Evolutionary conservation across 2,113 vertebrate species (phyloP).

Genomic region (Marcusenius ussheri): DNA sequence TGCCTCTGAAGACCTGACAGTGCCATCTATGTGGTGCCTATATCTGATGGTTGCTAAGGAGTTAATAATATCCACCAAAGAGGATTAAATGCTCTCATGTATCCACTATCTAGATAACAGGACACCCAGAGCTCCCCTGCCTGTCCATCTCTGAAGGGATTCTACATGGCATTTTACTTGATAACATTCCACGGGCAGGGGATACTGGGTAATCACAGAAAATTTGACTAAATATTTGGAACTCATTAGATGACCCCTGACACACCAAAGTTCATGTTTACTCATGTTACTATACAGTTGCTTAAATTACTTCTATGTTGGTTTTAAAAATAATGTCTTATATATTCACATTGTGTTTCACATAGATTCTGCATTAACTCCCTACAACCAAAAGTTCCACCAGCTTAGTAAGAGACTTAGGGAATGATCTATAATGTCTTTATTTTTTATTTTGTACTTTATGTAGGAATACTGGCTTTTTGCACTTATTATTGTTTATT

Average conservation of each 20-base stretch:
- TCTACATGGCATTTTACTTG: neutral
- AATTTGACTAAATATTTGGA: neutral
- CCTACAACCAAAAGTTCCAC: neutral
- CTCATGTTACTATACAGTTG: neutral
- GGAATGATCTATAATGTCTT: neutral
- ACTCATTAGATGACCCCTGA: neutral
- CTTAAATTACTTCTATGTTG: neutral
- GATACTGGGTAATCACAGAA: neutral
- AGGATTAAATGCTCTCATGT: slow-evolving; percentile 10
- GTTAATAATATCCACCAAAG: slow-evolving; percentile 19
- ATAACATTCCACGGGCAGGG: neutral
- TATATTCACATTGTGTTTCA: neutral
- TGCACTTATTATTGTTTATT: neutral
- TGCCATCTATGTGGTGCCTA: neutral
- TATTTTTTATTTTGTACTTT: neutral
- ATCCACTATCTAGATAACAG: neutral
- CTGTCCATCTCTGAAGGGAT: neutral
- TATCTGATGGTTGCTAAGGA: neutral
- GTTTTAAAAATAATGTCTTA: neutral
- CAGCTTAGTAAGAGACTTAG: neutral
- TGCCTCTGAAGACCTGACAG: neutral
- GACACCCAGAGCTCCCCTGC: neutral
- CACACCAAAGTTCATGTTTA: neutral
- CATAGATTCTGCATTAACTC: neutral
- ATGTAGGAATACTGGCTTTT: neutral